Base-by-base conservation (phyloP, 2,113 vertebrate species). In the Xiphophorus maculatus region DNA sequence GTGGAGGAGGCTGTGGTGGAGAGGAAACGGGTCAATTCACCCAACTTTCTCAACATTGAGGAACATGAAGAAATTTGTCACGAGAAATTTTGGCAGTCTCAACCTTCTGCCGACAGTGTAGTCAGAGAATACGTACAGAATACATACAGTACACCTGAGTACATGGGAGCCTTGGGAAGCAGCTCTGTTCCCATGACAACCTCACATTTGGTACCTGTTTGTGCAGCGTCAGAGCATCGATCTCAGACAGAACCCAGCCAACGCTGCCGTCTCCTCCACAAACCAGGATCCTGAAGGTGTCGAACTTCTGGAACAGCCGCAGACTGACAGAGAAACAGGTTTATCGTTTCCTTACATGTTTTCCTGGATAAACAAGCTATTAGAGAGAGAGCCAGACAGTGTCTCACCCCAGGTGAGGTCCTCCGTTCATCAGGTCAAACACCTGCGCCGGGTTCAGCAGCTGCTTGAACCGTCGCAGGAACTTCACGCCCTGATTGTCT, bases 351-450 rank as follows among this genome's bases (percentile, higher is more conserved):
- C 11, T 29, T 7, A 5, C 37, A 17, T 4, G 28, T 9, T 29
- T 9, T 48, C 14, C 35, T 22, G 4, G 5, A 37, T 12, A 58
- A 7, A 63, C 32, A 66, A 42, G 9, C 58, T 10, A 1, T 11
- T 17, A n/a, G 17, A 48, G 44, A 17, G 5, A 44, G 14, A 40
- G 14, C 1, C 33, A 17, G 48, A 4, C 61, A 35, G 32, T 14
- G 13, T 75, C 95, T 93, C 93, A 99, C 98, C 98, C 98, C 3
- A 99, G 96, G 88, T 99, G 97, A 11, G 98, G 98, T 5, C 97
- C 98, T 87, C 97, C 98, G 9, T 99, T 99, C 97, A 99, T 99
- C 83, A 99, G 96, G 91, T 99, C 98, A 37, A 99, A 99, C 82
- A 99, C 97, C 89, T 99, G 97, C 0, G 98, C 98, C 0, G 98